phyloP scores from a whole-genome alignment of 64 coral and sea anemone genomes.

The Exaiptasia diaphana region DNA sequence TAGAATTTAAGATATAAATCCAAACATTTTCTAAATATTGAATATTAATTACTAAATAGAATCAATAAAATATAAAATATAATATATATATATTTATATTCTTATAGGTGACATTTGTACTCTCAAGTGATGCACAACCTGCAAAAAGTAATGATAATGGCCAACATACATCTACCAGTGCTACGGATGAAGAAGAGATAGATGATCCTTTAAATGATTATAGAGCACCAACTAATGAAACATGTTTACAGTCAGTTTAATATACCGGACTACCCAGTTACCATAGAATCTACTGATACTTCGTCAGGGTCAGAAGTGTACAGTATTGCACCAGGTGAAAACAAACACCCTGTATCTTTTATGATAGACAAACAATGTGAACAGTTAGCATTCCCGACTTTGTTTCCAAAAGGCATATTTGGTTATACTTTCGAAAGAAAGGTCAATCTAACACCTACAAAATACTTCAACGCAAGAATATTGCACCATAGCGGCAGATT shows the following conservation, averaged over 20 bases:
- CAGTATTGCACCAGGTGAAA: not conserved
- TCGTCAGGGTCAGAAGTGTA: conserved; percentile 13
- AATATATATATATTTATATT: too few species aligned
- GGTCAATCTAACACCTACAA: not conserved
- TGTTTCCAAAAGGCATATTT: conserved; percentile 3
- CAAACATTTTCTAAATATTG: too few species aligned
- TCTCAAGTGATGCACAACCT: not conserved
- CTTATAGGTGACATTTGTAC: too few species aligned
- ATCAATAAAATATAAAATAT: too few species aligned
- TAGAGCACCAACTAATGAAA: conserved; percentile 25
- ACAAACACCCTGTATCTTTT: not conserved
- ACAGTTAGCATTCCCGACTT: conserved; percentile 21
- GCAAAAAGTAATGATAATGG: not conserved
- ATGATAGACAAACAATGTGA: conserved; percentile 4
- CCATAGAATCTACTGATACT: conserved; percentile 1
- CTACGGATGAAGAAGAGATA: conserved; percentile 26
- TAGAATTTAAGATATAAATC: too few species aligned
- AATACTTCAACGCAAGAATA: not conserved
- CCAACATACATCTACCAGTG: not conserved
- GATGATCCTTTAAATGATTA: conserved; percentile 48
- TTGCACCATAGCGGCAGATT: conserved; percentile 3
- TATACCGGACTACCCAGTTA: conserved; percentile 29
- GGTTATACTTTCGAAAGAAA: conserved; percentile 17
- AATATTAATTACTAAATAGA: too few species aligned
- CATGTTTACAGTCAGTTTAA: conserved; percentile 6